Base-by-base conservation (phyloP, 2,888 invertebrate genomes). In the Darwinula stevensoni region DNA sequence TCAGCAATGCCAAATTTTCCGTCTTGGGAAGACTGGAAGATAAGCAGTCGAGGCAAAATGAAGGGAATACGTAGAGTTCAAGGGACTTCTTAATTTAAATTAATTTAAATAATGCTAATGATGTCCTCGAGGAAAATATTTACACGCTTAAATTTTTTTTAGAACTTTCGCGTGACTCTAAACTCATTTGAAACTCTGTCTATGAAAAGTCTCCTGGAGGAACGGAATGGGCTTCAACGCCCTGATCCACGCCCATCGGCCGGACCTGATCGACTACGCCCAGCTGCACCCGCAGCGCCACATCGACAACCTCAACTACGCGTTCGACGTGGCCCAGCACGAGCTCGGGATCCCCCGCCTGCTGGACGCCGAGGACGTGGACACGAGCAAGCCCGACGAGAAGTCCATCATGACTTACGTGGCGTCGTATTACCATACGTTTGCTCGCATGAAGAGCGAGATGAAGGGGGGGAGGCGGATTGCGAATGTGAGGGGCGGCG, bases 381-480 rank as follows among this genome's bases (percentile, higher is more conserved):
- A 94, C 56, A 82, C 74, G 0, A 67, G 61, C 33, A 63, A 80
- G 29, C 91, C 91, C 0, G 94, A 94, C 50, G 97, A 97, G 58
- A 94, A 91, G 54, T 88, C 88, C 17, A 82, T 97, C 48, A 78
- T 97, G 60, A 97, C 94, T 14, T 97, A 97, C 50, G 88, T 97
- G 22, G 91, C 94, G 2, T 84, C 86, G 12, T 94, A 91, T 56
- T 97, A 97, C 55, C 94, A 97, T 57, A 88, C 91, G 35, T 97
- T 97, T 58, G 91, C 94, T 29, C 65, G 88, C 42, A 88, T 94
- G 84, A 94, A 91, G 61, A 86, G 80, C 48, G 94, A 94, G 49
- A 76, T 82, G 58, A 94, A 91, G 51, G 88, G 88, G 42, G 91
- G 91, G 17, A 67, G 82, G 44, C 64, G 94, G 48, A 91, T 97